A percentile compares a stretch with the other conserved stretches of the same genome.
phyloP scores from a whole-genome alignment of 2,113 vertebrate species.

The Dendropsophus ebraccatus region DNA sequence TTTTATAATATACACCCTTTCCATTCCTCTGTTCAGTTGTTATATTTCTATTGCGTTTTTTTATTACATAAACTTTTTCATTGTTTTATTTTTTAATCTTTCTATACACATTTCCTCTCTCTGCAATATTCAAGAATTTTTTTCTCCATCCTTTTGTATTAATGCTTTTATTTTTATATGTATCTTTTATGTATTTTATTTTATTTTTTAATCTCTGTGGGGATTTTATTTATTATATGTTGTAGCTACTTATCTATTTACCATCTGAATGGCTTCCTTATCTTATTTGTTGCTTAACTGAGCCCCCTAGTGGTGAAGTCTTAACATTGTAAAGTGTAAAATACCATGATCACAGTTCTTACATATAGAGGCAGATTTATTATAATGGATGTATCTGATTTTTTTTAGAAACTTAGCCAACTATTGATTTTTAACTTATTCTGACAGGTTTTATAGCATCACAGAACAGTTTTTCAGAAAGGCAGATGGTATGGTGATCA shows the following conservation, averaged over 20 bases:
- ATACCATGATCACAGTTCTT: background rate
- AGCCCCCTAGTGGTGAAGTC: background rate
- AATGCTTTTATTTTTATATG: background rate
- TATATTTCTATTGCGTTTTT: background rate
- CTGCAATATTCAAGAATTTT: background rate
- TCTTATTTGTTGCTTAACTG: background rate
- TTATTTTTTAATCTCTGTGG: background rate
- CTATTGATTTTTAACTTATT: no score
- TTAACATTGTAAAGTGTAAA: background rate
- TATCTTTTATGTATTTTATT: background rate
- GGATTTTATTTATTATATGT: background rate
- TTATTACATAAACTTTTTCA: no score
- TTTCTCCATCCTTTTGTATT: background rate
- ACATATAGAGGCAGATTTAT: no score
- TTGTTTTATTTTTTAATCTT: background rate
- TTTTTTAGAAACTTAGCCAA: no score
- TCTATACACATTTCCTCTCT: background rate
- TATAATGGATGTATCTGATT: no score
- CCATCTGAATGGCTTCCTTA: background rate
- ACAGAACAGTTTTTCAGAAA: slow-evolving; percentile 86
- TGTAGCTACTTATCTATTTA: background rate
- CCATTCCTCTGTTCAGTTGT: no score
- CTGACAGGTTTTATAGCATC: slow-evolving; percentile 86
- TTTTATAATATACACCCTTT: no score
- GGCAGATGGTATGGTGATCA: slow-evolving; percentile 87